Evolutionary conservation across 2,888 invertebrate genomes (phyloP).

Genomic region (Himalopsyche japonica): DNA sequence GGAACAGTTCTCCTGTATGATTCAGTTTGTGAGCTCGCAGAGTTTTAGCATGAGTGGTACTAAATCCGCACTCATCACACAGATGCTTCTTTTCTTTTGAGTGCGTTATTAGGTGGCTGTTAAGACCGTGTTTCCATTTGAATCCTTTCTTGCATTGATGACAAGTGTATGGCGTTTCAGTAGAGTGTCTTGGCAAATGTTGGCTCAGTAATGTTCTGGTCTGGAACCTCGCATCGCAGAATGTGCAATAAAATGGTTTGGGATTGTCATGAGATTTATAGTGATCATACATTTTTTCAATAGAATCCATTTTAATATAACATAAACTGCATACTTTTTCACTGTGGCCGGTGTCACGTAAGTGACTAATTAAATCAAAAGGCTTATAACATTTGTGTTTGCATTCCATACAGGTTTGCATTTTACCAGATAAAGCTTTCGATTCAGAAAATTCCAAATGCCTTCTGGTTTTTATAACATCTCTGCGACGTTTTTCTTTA

Average conservation of each 20-base stretch:
- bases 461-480: not conserved
- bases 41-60: slow-evolving; percentile 60
- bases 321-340: slow-evolving; percentile 48
- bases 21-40: slow-evolving; percentile 57
- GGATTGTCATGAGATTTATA: slow-evolving; percentile 52
- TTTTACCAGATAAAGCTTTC: slow-evolving; percentile 45
- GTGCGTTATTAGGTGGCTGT: slow-evolving; percentile 58
- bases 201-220: slow-evolving; percentile 54
- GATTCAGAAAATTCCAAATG: slow-evolving; percentile 40
- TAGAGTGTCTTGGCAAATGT: slow-evolving; percentile 61
- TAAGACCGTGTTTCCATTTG: slow-evolving; percentile 63
- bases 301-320: slow-evolving; percentile 44
- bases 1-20: slow-evolving; percentile 57
- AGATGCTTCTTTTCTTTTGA: slow-evolving; percentile 57
- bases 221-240: slow-evolving; percentile 56
- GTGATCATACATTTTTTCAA: slow-evolving; percentile 47
- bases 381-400: slow-evolving; percentile 51
- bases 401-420: slow-evolving; percentile 51
- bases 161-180: slow-evolving; percentile 58
- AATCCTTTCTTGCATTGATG: slow-evolving; percentile 57
- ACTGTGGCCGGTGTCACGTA: slow-evolving; percentile 40
- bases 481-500: not conserved
- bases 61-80: slow-evolving; percentile 62
- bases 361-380: slow-evolving; percentile 45
- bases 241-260: slow-evolving; percentile 57